phyloP scores from a whole-genome alignment of 35 echinoderm and acorn worm genomes.

The Eucidaris tribuloides region DNA sequence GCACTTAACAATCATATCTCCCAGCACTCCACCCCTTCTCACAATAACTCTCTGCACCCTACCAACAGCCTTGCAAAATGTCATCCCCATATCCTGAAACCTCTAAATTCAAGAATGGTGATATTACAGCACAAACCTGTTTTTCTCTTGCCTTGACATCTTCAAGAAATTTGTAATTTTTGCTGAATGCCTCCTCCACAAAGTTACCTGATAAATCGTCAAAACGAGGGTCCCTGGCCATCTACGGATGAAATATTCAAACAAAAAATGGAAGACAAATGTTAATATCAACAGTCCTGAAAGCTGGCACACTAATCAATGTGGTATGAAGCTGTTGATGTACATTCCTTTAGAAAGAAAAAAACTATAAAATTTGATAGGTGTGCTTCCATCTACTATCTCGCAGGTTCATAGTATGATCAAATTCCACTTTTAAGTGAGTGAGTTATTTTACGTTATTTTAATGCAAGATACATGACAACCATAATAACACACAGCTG shows the following conservation, averaged over 20 bases:
- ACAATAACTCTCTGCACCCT: too few species aligned
- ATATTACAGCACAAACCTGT: too few species aligned
- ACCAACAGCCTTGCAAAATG: too few species aligned
- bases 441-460: too few species aligned
- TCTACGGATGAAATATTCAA: conserved; percentile 30
- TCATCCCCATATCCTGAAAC: too few species aligned
- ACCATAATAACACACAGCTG: too few species aligned
- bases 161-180: conserved; percentile 75
- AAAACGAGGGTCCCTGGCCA: conserved; percentile 88
- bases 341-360: background rate
- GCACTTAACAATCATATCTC: too few species aligned
- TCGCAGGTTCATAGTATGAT: background rate
- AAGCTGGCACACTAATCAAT: background rate
- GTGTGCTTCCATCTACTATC: background rate
- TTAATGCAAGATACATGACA: too few species aligned
- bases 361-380: background rate
- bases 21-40: too few species aligned
- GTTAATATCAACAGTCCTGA: background rate
- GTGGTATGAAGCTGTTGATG: background rate
- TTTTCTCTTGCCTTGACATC: conserved; percentile 66
- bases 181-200: conserved; percentile 71
- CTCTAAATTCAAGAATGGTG: too few species aligned
- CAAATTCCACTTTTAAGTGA: background rate
- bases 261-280: background rate
- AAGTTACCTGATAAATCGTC: conserved; percentile 91